A percentile compares a stretch with the other conserved stretches of the same genome.
Conservation (phyloP, 1,140 invertebrate genomes). For the Agrilus planipennis region DNA sequence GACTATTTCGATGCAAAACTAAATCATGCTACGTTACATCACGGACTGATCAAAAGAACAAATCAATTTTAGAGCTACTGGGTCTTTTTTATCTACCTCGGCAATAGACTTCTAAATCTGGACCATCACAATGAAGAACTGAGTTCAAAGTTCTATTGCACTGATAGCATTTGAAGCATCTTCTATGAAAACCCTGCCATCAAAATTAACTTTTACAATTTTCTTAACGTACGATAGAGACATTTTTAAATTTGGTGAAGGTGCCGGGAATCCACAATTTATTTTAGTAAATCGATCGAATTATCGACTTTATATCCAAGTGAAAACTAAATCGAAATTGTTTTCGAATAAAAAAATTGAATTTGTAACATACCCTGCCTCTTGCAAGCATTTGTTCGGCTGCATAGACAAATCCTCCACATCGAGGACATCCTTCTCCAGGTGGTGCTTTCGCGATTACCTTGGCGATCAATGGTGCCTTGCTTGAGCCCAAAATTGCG, state of each 20-base stretch:
- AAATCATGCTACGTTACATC: constrained; percentile 10
- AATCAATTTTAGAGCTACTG: constrained; percentile 1
- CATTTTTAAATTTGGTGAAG: too few species aligned
- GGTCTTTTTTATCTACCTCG: constrained; percentile 49
- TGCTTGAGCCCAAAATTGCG: constrained; percentile 18
- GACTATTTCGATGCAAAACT: constrained; percentile 7
- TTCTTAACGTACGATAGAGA: too few species aligned
- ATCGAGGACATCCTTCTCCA: constrained; percentile 80
- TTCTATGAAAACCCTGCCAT: constrained; percentile 78
- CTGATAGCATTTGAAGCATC: constrained; percentile 80
- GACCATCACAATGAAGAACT: constrained; percentile 83
- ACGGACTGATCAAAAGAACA: constrained; percentile 16
- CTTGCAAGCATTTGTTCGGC: constrained; percentile 89
- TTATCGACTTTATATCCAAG: too few species aligned
- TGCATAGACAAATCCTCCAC: constrained; percentile 84
- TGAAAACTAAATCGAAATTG: too few species aligned
- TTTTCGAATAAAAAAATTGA: not conserved
- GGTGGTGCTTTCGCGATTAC: constrained; percentile 72
- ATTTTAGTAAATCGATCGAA: too few species aligned
- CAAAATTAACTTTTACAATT: too few species aligned
- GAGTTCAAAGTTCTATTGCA: constrained; percentile 90
- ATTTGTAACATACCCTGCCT: constrained; percentile 58
- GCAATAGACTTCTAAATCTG: constrained; percentile 88
- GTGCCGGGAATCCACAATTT: too few species aligned
- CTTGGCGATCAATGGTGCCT: constrained; percentile 37